Base-by-base conservation (phyloP, 2,888 invertebrate genomes). In the Ormyrus labotus region DNA sequence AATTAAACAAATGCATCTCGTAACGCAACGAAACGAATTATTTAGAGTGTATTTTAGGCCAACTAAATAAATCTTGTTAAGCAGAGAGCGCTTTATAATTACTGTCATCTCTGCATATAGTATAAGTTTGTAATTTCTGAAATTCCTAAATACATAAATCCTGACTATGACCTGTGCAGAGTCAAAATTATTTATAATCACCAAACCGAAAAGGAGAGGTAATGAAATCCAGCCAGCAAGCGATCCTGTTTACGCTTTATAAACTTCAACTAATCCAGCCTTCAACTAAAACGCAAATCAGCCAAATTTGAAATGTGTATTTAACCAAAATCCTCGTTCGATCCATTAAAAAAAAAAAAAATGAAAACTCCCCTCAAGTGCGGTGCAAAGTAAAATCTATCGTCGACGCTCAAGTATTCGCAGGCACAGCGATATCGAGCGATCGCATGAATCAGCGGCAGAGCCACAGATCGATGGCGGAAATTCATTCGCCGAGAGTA, bases 31-130 rank as follows among this genome's bases (percentile, higher is more conserved):
- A 34, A 53, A 63, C 64, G 55, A 55, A 72, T 72, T 73, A 64
- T 64, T 73, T 64, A 8, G 51, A 63, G 10, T 50, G 47, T 57
- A 55, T 48, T 64, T 73, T 55, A 73, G 72, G 47, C 64, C 47
- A 61, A 34, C 51, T 73, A n/a, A 63, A 73, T 73, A 73, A 73
- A 73, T 73, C 64, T 73, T 73, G 73, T 73, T 55, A 10, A 10
- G 55, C 47, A 55, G 48, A 64, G 64, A 64, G 64, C 55, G 64
- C 64, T 73, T 73, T 73, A 63, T 55, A 73, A 73, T 73, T 64
- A 47, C 73, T 64, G 63, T 55, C 57, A 73, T 73, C 64, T 64
- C 48, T 11, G 13, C 64, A 13, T 53, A 73, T 57, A 34, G 34
- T 73, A 55, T 9, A 34, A 64, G 63, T 45, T 10, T 72, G 47